phyloP scores from a whole-genome alignment of 2,113 vertebrate species.

The Sakesphorus luctuosus region DNA sequence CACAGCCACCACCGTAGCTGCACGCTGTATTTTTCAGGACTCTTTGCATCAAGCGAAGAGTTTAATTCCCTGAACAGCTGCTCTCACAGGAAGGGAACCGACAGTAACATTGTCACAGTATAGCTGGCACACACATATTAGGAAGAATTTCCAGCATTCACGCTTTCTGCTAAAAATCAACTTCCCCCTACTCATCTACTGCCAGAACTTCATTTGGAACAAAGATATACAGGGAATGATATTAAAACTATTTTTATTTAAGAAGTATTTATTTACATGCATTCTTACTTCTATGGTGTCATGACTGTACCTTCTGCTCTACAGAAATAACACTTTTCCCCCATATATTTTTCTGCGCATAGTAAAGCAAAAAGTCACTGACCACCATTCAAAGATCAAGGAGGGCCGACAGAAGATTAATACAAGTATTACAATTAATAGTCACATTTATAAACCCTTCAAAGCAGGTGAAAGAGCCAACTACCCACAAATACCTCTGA shows the following conservation, averaged over 20 bases:
- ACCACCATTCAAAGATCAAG: not conserved
- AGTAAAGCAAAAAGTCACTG: not conserved
- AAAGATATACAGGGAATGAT: not conserved
- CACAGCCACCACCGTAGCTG: not conserved
- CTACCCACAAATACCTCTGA: not conserved
- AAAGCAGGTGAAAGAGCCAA: not conserved
- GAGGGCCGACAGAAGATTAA: not conserved
- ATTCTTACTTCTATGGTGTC: not conserved
- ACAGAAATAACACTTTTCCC: not conserved
- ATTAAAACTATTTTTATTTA: slow-evolving; percentile 58
- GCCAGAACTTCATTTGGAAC: slow-evolving; percentile 60
- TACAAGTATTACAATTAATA: not conserved
- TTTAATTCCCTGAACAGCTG: slow-evolving; percentile 56
- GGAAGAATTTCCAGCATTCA: slow-evolving; percentile 49
- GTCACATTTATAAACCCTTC: not conserved
- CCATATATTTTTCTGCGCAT: not conserved
- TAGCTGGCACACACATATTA: slow-evolving; percentile 33
- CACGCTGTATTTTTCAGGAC: not conserved
- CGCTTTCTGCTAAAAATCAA: slow-evolving; percentile 52
- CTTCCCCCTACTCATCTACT: slow-evolving; percentile 62
- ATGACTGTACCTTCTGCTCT: not conserved
- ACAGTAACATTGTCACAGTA: slow-evolving; percentile 41
- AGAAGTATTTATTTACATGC: slow-evolving; percentile 29
- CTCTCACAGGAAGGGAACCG: slow-evolving; percentile 45
- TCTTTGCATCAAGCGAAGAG: not conserved